Conservation (phyloP, 2,888 invertebrate genomes). For the Calameuta pallipes region DNA sequence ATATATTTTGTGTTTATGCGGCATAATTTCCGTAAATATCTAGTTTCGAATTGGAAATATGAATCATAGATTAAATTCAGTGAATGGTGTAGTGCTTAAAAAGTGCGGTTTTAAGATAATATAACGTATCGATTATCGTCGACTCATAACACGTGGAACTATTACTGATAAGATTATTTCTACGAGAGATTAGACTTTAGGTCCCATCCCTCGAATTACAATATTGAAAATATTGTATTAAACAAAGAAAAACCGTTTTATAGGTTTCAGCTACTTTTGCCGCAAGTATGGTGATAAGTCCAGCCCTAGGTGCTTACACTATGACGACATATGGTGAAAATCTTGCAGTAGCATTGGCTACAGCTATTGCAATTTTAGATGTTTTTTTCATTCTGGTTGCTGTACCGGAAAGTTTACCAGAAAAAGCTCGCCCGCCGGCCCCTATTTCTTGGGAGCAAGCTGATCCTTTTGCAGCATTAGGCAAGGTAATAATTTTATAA, state of each 20-base stretch:
- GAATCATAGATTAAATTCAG: background rate
- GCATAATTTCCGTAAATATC: background rate
- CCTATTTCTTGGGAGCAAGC: slow-evolving; percentile 98
- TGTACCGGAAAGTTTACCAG: slow-evolving; percentile 98
- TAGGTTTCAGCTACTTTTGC: slow-evolving; percentile 97
- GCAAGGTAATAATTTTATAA: slow-evolving; percentile 67
- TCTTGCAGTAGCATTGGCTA: slow-evolving; percentile 88
- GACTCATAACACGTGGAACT: background rate
- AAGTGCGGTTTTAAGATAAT: background rate
- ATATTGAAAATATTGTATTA: background rate
- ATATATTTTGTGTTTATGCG: background rate
- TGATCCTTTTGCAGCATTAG: slow-evolving; percentile 86
- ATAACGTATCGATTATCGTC: background rate
- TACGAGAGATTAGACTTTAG: background rate
- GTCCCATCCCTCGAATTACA: background rate
- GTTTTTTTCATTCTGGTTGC: slow-evolving; percentile 98
- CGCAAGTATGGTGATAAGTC: slow-evolving; percentile 98
- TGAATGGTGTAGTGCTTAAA: background rate
- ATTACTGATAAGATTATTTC: background rate
- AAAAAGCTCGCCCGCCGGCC: slow-evolving; percentile 82
- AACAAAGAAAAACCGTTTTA: slow-evolving; percentile 14
- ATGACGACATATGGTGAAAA: slow-evolving; percentile 84
- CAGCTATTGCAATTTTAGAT: slow-evolving; percentile 94
- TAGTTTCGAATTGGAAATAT: background rate
- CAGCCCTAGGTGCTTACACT: slow-evolving; percentile 92